Percentiles rank a stretch among this genome's conserved stretches.
These are phyloP conservation scores for Sminthurides bifidus DNA, from an alignment of 1,140 invertebrate species.

Conservation along the genomic window DNA sequence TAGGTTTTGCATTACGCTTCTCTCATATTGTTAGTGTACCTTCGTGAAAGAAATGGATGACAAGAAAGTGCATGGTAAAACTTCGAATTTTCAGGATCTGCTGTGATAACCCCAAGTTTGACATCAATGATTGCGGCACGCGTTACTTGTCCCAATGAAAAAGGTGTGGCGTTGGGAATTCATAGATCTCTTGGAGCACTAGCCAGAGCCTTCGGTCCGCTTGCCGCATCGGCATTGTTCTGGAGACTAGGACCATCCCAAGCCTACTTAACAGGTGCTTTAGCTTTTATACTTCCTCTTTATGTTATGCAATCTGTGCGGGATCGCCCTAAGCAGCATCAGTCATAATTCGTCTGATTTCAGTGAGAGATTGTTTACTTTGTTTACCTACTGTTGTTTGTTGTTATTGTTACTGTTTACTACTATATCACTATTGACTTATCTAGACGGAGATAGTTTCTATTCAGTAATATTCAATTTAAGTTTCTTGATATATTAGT, in stretches of 20 bases:
- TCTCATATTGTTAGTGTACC: not conserved
- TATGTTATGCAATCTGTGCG: constrained; percentile 19
- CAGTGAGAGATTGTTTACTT: too few relatives aligned
- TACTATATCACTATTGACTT: too few relatives aligned
- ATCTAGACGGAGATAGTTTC: too few relatives aligned
- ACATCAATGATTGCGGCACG: constrained; percentile 70
- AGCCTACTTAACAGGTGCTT: constrained; percentile 33
- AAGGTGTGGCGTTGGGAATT: constrained; percentile 83
- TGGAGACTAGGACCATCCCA: constrained; percentile 32
- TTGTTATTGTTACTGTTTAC: too few relatives aligned
- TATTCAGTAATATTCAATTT: too few relatives aligned
- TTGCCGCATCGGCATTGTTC: constrained; percentile 54
- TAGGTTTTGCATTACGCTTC: constrained; percentile 10
- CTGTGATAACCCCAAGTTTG: constrained; percentile 79
- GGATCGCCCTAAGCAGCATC: too few relatives aligned
- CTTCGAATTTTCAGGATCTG: constrained; percentile 52
- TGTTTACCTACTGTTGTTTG: too few relatives aligned
- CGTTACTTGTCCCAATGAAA: constrained; percentile 68
- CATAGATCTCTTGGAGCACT: constrained; percentile 87
- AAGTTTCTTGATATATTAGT: too few relatives aligned
- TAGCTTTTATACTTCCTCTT: constrained; percentile 32
- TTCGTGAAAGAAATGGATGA: constrained; percentile 2
- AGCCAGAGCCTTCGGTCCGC: constrained; percentile 79
- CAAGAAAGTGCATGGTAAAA: not conserved
- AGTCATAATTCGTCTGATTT: too few relatives aligned